Base-by-base conservation (phyloP, 2,113 vertebrate species). In the Lampris megalopsis region DNA sequence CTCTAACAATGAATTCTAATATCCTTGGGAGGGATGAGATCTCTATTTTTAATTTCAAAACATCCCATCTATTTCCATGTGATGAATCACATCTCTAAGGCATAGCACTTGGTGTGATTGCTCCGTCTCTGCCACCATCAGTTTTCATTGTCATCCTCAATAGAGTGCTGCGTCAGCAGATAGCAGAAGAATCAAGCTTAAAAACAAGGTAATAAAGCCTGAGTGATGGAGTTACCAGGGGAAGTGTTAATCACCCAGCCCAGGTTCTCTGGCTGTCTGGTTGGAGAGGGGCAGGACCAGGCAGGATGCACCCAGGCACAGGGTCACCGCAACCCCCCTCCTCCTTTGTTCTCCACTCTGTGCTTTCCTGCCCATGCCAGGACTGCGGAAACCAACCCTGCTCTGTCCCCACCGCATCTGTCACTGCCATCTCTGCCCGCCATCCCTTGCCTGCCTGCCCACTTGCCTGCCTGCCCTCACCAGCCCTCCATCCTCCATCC, bases 151-250 rank as follows among this genome's bases (percentile, higher is more conserved):
- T 83, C 61, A 6, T 74, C 66, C 75, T 73, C 59, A 65, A 77
- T 76, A 67, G 63, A 82, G 67, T 85, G 92, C 91, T 45, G 68
- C 50, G 81, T 94, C 92, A 94, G 92, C 93, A 89, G 74, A 86
- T 87, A 56, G 59, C 4, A 9, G 57, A 68, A 47, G 81, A 77
- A 89, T 90, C 84, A 73, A 85, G 76, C 80, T 73, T 76, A 80
- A 90, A 94, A 94, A 94, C 93, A 93, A 84, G 85, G 88, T 91
- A 86, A 93, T 94, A 93, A 93, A 94, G 86, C 49, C 72, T 73
- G 78, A 85, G 84, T 80, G 84, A 84, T 83, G 92, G 84, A 86
- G 85, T 68, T 63, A 75, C 71, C 70, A 57, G 60, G 89, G 93
- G 93, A 94, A 89, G 86, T 84, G 89, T 93, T 90, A 90, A 93